Base-by-base conservation (phyloP, 2,888 invertebrate species). In the Euproctis similis region DNA sequence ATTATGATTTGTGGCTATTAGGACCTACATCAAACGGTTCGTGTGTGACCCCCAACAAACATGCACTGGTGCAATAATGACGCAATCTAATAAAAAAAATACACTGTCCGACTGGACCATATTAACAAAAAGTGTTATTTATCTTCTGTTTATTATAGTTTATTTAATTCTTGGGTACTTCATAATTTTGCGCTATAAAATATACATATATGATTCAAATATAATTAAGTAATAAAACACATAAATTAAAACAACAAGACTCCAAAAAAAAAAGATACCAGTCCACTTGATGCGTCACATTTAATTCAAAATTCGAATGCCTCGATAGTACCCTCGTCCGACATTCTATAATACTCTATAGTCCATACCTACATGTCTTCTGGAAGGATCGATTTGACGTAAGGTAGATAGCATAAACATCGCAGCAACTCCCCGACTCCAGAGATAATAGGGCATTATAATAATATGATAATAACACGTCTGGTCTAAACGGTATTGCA, bases 391-490 rank as follows among this genome's bases (percentile, higher is more conserved):
- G 24, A 28, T 20, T 10, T 28, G 30, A 21, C 40, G 22, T 28
- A 9, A 10, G 31, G 36, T 31, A 41, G 37, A 46, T 46, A 38
- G 10, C 16, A 42, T 40, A 38, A 31, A 26, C 13, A 30, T 26
- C n/a, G 28, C 10, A 36, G 28, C 33, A 52, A 41, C 49, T 47
- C 48, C 52, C 55, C 48, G 47, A 49, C 46, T 50, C 48, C 10
- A 21, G 47, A 43, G 44, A 55, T 65, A 60, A 65, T 66, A 65
- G 36, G 46, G 14, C 59, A 69, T 67, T 72, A 72, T 63, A 64
- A 71, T 77, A 80, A 80, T 78, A 66, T 71, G 72, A 71, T 82
- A 82, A 82, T 84, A 59, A 81, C 65, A 78, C 61, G 76, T 77
- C 76, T 77, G 68, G 49, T 58, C 58, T 69, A 72, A 70, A 62